Evolutionary conservation across 2,888 invertebrate genomes (phyloP).

Genomic region (Raillietiella orientalis): DNA sequence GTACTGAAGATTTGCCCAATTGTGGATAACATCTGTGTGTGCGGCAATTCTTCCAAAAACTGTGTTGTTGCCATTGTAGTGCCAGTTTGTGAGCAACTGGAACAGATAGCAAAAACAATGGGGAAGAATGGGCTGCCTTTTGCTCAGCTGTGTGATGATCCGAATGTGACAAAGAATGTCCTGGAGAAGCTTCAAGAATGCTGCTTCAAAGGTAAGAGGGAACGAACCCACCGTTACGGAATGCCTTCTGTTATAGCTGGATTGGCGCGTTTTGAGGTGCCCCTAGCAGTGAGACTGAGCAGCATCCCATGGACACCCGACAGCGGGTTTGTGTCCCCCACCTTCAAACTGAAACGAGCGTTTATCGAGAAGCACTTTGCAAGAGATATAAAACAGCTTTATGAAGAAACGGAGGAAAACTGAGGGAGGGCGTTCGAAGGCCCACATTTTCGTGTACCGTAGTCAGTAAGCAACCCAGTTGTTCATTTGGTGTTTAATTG

Average conservation of each 20-base stretch:
- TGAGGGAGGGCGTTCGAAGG: too few relatives aligned
- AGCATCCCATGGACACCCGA: slow-evolving; percentile 90
- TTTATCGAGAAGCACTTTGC: slow-evolving; percentile 79
- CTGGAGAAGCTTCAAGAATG: slow-evolving; percentile 47
- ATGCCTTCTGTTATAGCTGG: too few relatives aligned
- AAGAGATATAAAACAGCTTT: slow-evolving; percentile 72
- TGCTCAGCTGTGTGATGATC: slow-evolving; percentile 39
- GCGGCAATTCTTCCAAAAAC: slow-evolving; percentile 56
- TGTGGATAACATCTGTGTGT: slow-evolving; percentile 89
- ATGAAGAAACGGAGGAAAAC: too few relatives aligned
- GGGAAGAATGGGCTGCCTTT: too few relatives aligned
- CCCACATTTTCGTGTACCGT: too few relatives aligned
- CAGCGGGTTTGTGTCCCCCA: slow-evolving; percentile 84
- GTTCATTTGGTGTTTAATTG: too few relatives aligned
- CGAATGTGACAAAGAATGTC: slow-evolving; percentile 39
- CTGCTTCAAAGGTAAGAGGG: too few relatives aligned
- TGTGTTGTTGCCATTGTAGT: slow-evolving; percentile 71
- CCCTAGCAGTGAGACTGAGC: slow-evolving; percentile 54
- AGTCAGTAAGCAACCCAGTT: too few relatives aligned
- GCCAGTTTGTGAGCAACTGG: slow-evolving; percentile 21
- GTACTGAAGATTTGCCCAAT: slow-evolving; percentile 56
- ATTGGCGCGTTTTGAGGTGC: slow-evolving; percentile 68
- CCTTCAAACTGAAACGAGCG: slow-evolving; percentile 87
- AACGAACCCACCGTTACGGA: too few relatives aligned
- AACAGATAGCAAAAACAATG: slow-evolving; percentile 6